Conservation (phyloP, 2,113 vertebrate genomes). For the Odocoileus hemionus region DNA sequence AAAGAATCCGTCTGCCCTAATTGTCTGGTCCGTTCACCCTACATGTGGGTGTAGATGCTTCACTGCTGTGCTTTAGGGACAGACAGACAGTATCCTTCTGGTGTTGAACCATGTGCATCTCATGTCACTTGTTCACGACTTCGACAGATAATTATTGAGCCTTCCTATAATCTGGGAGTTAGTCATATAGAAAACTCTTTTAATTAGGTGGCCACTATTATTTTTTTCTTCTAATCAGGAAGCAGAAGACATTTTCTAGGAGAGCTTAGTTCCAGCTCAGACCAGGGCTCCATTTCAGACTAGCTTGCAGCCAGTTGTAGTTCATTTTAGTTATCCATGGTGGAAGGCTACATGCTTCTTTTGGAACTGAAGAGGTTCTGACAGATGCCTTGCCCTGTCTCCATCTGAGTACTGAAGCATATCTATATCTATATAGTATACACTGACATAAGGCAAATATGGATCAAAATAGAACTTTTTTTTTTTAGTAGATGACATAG, state of each 20-base stretch:
- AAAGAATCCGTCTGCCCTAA: not conserved
- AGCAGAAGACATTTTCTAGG: not conserved
- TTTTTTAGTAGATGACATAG: not conserved
- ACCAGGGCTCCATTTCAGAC: not conserved
- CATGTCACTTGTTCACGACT: not conserved
- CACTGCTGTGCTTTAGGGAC: not conserved
- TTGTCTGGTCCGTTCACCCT: not conserved
- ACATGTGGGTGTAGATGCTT: not conserved
- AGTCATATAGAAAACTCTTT: not conserved
- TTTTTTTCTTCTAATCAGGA: not conserved
- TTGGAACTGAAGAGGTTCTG: not conserved
- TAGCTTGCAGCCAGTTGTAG: not conserved
- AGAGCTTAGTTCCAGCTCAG: not conserved
- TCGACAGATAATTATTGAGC: not conserved
- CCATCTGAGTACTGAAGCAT: not conserved
- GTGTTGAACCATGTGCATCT: not conserved
- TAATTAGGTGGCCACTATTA: not conserved
- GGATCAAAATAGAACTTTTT: not conserved
- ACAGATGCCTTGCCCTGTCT: not conserved
- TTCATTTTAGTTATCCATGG: not conserved
- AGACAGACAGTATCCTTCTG: not conserved
- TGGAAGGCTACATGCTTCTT: not conserved
- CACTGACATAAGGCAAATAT: not conserved
- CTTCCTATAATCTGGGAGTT: not conserved
- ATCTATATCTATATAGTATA: not conserved